Percentiles rank a stretch among this genome's conserved stretches.
These are phyloP conservation scores for Siniperca chuatsi DNA, from an alignment of 2,113 vertebrate genomes.

Conservation along the genomic window DNA sequence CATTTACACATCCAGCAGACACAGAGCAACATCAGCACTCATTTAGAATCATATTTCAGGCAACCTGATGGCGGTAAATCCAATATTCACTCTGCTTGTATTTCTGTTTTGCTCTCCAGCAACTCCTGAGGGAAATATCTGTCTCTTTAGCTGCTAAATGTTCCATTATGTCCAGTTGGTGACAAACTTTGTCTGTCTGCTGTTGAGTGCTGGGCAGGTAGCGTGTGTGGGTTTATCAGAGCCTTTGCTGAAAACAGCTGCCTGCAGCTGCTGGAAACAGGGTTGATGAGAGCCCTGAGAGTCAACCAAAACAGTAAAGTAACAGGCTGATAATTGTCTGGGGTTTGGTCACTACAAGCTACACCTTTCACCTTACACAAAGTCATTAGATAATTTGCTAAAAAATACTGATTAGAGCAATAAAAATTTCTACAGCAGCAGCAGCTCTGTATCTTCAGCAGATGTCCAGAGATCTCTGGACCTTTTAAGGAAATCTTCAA, in stretches of 20 bases:
- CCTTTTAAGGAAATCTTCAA: not conserved
- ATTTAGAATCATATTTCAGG: not conserved
- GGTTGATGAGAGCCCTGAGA: not conserved
- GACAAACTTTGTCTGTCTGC: conserved; percentile 40
- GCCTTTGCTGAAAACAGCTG: conserved; percentile 17
- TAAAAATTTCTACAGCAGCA: not conserved
- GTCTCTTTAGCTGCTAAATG: conserved; percentile 45
- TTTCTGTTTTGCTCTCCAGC: conserved; percentile 22
- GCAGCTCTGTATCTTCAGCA: not conserved
- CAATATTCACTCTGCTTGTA: conserved; percentile 31
- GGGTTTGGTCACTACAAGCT: not conserved
- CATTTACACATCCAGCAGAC: not conserved
- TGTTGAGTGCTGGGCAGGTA: conserved; percentile 18
- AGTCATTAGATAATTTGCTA: not conserved
- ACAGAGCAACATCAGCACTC: not conserved
- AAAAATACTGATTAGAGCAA: not conserved
- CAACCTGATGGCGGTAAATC: conserved; percentile 14
- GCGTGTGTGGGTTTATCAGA: not conserved
- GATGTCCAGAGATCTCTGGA: not conserved
- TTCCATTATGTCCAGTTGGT: conserved; percentile 23
- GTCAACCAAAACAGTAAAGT: conserved; percentile 1
- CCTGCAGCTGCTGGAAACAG: conserved; percentile 13
- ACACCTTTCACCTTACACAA: not conserved
- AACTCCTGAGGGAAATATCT: conserved; percentile 33
- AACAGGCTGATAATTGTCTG: not conserved